These are phyloP conservation scores for Todiramphus saurophagus DNA, from an alignment of 2,113 vertebrate species.

Conservation along the genomic window DNA sequence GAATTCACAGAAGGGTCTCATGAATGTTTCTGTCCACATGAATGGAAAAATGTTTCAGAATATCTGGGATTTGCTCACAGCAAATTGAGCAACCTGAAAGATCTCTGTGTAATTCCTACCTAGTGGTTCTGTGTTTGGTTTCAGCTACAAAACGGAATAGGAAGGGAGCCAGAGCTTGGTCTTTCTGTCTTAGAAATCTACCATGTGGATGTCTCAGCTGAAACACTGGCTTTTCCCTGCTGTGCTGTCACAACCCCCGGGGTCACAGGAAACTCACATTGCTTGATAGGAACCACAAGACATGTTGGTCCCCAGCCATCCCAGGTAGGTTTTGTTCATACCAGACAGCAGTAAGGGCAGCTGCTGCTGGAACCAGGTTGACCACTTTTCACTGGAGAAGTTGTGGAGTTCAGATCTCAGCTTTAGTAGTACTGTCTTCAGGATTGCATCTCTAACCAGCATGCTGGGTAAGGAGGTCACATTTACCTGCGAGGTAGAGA, in stretches of 20 bases:
- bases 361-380: neutral
- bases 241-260: neutral
- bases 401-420: neutral
- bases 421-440: neutral
- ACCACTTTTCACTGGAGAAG: neutral
- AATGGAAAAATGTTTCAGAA: neutral
- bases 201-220: neutral
- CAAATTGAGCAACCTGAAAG: neutral
- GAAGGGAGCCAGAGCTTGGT: neutral
- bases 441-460: neutral
- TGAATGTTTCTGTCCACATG: neutral
- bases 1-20: neutral
- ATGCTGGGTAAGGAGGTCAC: neutral
- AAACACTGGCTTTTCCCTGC: neutral
- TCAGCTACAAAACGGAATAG: neutral
- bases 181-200: neutral
- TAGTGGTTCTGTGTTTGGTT: neutral
- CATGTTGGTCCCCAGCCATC: neutral
- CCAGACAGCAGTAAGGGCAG: neutral
- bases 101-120: neutral
- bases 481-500: neutral
- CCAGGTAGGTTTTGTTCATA: neutral
- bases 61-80: neutral
- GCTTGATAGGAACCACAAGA: constrained; percentile 14
- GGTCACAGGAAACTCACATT: neutral